Percentiles rank a stretch among this genome's conserved stretches.
Evolutionary conservation across 2,888 invertebrate species (phyloP).

Genomic region (Drosophila percnosoma): DNA sequence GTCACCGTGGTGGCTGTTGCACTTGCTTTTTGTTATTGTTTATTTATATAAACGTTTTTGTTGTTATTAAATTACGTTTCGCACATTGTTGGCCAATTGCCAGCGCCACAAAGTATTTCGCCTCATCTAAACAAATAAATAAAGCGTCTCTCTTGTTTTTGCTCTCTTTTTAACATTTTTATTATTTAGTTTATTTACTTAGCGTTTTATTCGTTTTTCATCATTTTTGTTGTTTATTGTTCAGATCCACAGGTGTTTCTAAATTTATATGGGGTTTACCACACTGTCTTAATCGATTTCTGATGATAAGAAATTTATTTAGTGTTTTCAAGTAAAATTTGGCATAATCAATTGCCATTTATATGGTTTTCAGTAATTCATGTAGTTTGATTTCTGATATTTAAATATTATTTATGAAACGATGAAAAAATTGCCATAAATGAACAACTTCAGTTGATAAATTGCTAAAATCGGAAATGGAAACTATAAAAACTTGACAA

Average conservation of each 20-base stretch:
- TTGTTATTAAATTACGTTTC: conserved; percentile 35
- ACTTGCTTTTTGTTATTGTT: conserved; percentile 39
- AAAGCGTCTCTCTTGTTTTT: conserved; percentile 29
- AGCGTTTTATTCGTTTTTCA: conserved; percentile 45
- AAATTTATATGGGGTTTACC: neutral
- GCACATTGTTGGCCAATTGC: conserved; percentile 56
- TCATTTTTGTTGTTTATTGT: conserved; percentile 34
- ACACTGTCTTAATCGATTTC: neutral
- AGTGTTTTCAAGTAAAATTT: neutral
- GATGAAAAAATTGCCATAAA: conserved; percentile 7
- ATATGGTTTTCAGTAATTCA: neutral
- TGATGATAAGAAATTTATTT: neutral
- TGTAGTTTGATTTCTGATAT: neutral
- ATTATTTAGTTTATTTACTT: conserved; percentile 25
- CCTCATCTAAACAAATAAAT: conserved; percentile 49
- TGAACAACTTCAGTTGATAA: conserved; percentile 12
- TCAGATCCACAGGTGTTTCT: conserved; percentile 46
- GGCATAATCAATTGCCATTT: neutral
- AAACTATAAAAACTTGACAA: neutral
- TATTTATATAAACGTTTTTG: conserved; percentile 49
- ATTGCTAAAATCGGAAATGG: neutral
- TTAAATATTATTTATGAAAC: neutral
- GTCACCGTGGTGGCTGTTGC: conserved; percentile 25
- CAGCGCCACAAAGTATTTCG: conserved; percentile 44
- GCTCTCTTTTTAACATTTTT: conserved; percentile 1